Base-by-base conservation (phyloP, 2,113 vertebrate genomes). In the Orthochromis indermauri region DNA sequence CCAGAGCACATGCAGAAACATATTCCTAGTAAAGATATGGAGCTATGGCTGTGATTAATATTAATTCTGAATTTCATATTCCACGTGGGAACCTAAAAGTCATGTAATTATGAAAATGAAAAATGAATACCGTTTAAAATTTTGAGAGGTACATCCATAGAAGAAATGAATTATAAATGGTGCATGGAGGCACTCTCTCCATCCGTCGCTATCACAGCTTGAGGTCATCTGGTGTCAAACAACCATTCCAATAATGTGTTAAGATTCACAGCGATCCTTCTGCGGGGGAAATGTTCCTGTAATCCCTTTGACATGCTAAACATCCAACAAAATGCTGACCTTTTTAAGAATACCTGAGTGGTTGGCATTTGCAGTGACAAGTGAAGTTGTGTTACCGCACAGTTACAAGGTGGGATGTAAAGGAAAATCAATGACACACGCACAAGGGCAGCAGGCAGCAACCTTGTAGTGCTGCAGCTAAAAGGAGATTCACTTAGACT, bases 291-390 rank as follows among this genome's bases (percentile, higher is more conserved):
- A 92, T 57, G 90, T 83, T 80, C 91, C 89, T 49, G 84, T 90
- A 86, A 91, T 91, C 91, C 83, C 55, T 84, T 57, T 21, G 12
- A 92, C 91, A 91, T 94, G 94, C 93, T 95, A 95, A 94, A 95
- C 93, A 94, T 92, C 92, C 88, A 59, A 92, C 95, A 93, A 95
- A 93, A 84, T 5, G 21, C 90, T 91, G 94, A 94, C 94, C 92
- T 96, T 95, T 96, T 81, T 88, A 73, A 90, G 59, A 87, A 63
- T 5, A 90, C 63, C 88, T 82, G 91, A 93, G 93, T 82, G 91
- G 86, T 89, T 96, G 94, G 94, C 94, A 95, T 96, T 96, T 95
- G 85, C 93, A 81, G 85, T 87, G 93, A 92, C 89, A 86, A 91
- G 92, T 90, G 93, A 90, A 94, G 84, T 86, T 90, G 86, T 93